Conservation (phyloP, 1,140 invertebrate genomes). For the Aphis craccivora region DNA sequence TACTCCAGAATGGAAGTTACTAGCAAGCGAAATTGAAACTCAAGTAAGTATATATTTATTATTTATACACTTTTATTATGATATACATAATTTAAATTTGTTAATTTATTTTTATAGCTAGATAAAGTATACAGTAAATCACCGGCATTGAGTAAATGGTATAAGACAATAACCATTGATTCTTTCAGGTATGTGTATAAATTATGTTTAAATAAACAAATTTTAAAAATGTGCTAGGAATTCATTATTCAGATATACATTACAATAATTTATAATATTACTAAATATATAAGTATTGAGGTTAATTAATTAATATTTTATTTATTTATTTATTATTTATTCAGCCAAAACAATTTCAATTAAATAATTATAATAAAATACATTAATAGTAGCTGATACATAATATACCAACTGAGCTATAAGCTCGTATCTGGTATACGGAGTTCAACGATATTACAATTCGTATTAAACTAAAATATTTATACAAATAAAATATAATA, state of each 20-base stretch:
- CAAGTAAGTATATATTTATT: conserved; percentile 68
- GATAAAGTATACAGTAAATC: conserved; percentile 82
- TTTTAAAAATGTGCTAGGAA: neutral
- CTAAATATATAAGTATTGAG: too few relatives aligned
- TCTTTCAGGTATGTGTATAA: conserved; percentile 73
- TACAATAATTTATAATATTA: too few relatives aligned
- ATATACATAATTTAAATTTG: conserved; percentile 1
- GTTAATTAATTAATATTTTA: too few relatives aligned
- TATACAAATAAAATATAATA: too few relatives aligned
- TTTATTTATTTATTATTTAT: too few relatives aligned
- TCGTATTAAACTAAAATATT: too few relatives aligned
- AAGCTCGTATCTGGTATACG: too few relatives aligned
- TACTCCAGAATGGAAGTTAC: conserved; percentile 82
- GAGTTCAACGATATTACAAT: too few relatives aligned
- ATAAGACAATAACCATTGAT: conserved; percentile 84
- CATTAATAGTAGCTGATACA: too few relatives aligned
- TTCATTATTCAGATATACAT: neutral
- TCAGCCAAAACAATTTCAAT: too few relatives aligned
- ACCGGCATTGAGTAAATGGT: conserved; percentile 78
- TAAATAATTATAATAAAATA: too few relatives aligned
- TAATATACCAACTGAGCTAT: too few relatives aligned
- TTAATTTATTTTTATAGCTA: conserved; percentile 70
- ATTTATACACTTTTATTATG: conserved; percentile 7
- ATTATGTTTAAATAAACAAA: neutral
- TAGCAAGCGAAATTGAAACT: conserved; percentile 79